phyloP scores from a whole-genome alignment of 2,113 vertebrate genomes.

The Tragelaphus scriptus region DNA sequence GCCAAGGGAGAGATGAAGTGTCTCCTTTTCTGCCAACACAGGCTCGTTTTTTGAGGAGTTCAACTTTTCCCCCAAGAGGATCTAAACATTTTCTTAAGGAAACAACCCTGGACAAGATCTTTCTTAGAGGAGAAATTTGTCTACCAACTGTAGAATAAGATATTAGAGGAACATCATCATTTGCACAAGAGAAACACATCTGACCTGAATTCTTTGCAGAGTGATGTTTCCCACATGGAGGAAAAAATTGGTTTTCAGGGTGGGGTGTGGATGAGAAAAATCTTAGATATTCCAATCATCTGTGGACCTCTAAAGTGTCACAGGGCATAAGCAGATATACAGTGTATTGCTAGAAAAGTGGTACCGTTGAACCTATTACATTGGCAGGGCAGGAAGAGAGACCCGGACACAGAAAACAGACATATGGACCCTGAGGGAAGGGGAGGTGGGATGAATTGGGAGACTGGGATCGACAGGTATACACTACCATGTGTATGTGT shows the following conservation, averaged over 20 bases:
- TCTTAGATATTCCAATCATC: not conserved
- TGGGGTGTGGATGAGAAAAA: not conserved
- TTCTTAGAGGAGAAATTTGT: not conserved
- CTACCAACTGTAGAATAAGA: not conserved
- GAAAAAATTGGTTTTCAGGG: not conserved
- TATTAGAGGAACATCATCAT: not conserved
- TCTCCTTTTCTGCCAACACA: not conserved
- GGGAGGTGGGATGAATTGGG: not conserved
- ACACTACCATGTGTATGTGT: not conserved
- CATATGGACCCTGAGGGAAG: not conserved
- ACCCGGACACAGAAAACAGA: not conserved
- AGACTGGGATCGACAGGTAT: not conserved
- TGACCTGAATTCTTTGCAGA: not conserved
- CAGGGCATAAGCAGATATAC: rapidly evolving
- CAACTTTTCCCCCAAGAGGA: not conserved
- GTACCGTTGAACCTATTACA: not conserved
- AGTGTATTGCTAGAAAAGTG: not conserved
- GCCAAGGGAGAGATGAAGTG: not conserved
- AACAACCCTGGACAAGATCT: not conserved
- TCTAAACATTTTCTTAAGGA: not conserved
- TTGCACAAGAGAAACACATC: not conserved
- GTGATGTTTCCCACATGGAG: not conserved
- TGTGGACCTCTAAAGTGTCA: not conserved
- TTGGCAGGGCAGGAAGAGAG: not conserved
- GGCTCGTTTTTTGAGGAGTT: not conserved